Evolutionary conservation across 2,113 vertebrate genomes (phyloP), one percentile per base, ranked within the genome.

Genomic region (Petrocephalus zakoni): DNA sequence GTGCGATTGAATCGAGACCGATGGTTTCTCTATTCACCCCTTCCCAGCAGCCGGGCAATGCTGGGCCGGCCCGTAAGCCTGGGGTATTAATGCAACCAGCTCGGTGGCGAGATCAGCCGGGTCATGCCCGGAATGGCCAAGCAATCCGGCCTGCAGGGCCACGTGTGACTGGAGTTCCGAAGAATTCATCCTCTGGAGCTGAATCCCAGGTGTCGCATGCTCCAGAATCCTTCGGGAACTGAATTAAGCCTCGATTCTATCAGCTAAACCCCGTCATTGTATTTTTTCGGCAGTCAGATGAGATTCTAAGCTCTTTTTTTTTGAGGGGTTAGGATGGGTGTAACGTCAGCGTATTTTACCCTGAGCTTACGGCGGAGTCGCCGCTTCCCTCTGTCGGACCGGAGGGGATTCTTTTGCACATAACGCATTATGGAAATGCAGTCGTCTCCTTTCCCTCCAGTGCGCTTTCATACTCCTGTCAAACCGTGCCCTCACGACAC

Each of bases 401-500:
- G 15, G 52, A 86, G 84, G 87, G 91, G 89, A 90, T 89, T 85
- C 92, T 93, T 92, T 90, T 93, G 93, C 92, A 90, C 88, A 87
- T 91, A 91, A 94, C 91, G 93, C 93, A 91, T 93, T 95, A 94
- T 94, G 94, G 90, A 92, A 95, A 95, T 94, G 81, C 91, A 87
- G 89, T 89, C 93, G 90, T 93, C 94, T 93, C 37, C 11, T 42
- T 47, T 93, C 92, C 89, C 91, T 87, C 86, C 90, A 92, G 92
- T 89, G 56, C 61, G 90, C 90, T 90, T 88, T 90, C 56, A 83
- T 91, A 93, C 93, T 93, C 92, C 93, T 94, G 93, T 95, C 93
- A 94, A 85, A 92, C 89, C 90, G 90, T 92, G 92, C 93, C 90
- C 92, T 92, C 91, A 90, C 90, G 46, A 91, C 75, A 15, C 87